Evolutionary conservation across 2,888 invertebrate genomes (phyloP).

Genomic region (Eustalomyia histrio): DNA sequence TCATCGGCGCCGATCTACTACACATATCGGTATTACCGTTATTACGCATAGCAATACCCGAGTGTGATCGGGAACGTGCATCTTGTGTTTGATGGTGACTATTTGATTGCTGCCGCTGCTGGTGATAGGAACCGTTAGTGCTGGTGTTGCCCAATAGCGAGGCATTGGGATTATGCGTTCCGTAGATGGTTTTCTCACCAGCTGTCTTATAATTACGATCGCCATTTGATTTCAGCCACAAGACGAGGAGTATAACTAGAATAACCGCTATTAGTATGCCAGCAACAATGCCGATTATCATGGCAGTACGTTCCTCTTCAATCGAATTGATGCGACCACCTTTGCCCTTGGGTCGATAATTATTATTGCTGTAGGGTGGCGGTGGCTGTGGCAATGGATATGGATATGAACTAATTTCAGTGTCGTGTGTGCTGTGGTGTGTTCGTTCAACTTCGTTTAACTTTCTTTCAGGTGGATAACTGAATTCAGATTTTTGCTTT

Average conservation of each 20-base stretch:
- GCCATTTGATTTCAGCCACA: conserved; percentile 91
- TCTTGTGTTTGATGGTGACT: conserved; percentile 72
- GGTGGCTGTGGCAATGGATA: conserved; percentile 73
- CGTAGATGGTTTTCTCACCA: conserved; percentile 87
- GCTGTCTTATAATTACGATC: conserved; percentile 97
- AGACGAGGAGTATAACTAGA: conserved; percentile 92
- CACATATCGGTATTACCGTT: conserved; percentile 65
- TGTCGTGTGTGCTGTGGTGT: conserved; percentile 63
- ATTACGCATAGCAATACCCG: conserved; percentile 71
- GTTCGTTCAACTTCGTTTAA: conserved; percentile 70
- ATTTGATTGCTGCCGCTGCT: conserved; percentile 77
- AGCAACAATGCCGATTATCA: conserved; percentile 93
- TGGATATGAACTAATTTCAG: conserved; percentile 70
- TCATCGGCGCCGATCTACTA: conserved; percentile 56
- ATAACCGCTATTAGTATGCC: conserved; percentile 94
- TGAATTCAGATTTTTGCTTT: conserved; percentile 66
- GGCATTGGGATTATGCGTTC: conserved; percentile 87
- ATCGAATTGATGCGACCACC: conserved; percentile 83
- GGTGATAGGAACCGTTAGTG: conserved; percentile 79
- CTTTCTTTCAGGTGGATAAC: conserved; percentile 67
- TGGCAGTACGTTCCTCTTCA: conserved; percentile 86
- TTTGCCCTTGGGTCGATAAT: conserved; percentile 77
- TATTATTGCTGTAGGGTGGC: conserved; percentile 76
- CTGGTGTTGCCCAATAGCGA: conserved; percentile 86
- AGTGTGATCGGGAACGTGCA: conserved; percentile 68